Evolutionary conservation across 1,140 invertebrate genomes (phyloP).

Genomic region (Drosophila burlai): DNA sequence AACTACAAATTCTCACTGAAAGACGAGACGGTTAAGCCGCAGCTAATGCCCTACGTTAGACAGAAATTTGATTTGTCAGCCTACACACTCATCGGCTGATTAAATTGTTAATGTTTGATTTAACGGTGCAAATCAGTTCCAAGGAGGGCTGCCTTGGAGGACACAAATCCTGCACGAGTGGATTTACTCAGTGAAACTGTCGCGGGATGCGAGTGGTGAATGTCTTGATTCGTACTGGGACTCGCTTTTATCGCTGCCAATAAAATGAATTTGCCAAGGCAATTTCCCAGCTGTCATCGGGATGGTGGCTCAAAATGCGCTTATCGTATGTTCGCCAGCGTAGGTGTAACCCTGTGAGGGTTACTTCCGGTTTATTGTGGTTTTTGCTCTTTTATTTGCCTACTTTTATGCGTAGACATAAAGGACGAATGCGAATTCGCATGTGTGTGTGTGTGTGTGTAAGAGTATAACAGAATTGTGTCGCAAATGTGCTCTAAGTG

Average conservation of each 20-base stretch:
- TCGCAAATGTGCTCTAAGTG: conserved; percentile 67
- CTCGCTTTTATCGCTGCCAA: conserved; percentile 57
- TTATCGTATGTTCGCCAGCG: conserved; percentile 54
- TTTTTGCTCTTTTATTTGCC: conserved; percentile 71
- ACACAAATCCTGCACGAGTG: conserved; percentile 3
- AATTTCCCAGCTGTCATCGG: conserved; percentile 52
- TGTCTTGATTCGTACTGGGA: conserved; percentile 36
- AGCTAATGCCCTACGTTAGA: conserved; percentile 23
- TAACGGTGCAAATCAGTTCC: conserved; percentile 32
- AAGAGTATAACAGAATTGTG: conserved; percentile 34
- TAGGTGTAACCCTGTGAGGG: conserved; percentile 28
- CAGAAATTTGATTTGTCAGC: conserved; percentile 53
- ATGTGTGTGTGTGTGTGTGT: conserved; percentile 13
- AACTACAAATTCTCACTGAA: not conserved
- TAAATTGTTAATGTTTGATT: conserved; percentile 59
- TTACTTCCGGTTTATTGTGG: conserved; percentile 76
- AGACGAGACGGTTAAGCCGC: not conserved
- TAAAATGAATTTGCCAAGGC: conserved; percentile 68
- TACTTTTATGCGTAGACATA: conserved; percentile 75
- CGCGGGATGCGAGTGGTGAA: conserved; percentile 14
- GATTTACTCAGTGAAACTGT: conserved; percentile 18
- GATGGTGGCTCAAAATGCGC: conserved; percentile 53
- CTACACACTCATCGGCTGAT: conserved; percentile 32
- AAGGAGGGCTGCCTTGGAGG: not conserved
- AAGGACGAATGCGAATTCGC: conserved; percentile 33